Base-by-base conservation (phyloP, 2,113 vertebrate genomes). In the Petromus typicus region DNA sequence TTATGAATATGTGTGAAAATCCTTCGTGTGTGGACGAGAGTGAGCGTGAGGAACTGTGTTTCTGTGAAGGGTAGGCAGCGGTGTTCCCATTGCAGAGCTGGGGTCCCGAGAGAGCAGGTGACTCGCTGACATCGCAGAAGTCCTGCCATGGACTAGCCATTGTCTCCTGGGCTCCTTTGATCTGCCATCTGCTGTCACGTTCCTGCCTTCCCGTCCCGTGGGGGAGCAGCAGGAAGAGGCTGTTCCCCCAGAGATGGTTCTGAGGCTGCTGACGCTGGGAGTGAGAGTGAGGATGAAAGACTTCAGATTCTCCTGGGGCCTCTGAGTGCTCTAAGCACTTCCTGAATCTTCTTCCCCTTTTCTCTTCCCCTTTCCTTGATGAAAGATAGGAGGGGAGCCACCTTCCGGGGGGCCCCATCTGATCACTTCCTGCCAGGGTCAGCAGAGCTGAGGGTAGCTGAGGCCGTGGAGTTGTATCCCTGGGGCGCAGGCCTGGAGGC, bases 371-470 rank as follows among this genome's bases (percentile, higher is more conserved):
- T 40, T 48, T 27, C 89, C 32, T 57, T 75, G 27, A 48, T 40
- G 37, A 93, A 40, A 81, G 25, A 67, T 34, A 20, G 37, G 73
- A 69, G 11, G 18, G 43, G 1, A 17, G 27, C 43, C 54, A 18
- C 27, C 59, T 83, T 9, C 54, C 54, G 4, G 54, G 63, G 63
- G 57, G 25, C 73, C 45, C 79, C 12, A 9, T 17, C 66, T 66
- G 80, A 66, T 54, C 64, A 56, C 80, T 89, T 93, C 87, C 92
- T 78, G 78, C 40, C 61, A 43, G n/a, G 54, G 17, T 2, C 10
- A 12, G 32, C 27, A 51, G 51, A 32, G 25, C 0, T 69, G 1
- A 13, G 7, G 18, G 23, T 6, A 8, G 17, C 45, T 23, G n/a
- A n/a, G n/a, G n/a, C n/a, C n/a, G 8, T 32, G 83, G 32, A 48